These are phyloP conservation scores for Leuctra nigra DNA, from an alignment of 2,888 invertebrate genomes.

Conservation along the genomic window DNA sequence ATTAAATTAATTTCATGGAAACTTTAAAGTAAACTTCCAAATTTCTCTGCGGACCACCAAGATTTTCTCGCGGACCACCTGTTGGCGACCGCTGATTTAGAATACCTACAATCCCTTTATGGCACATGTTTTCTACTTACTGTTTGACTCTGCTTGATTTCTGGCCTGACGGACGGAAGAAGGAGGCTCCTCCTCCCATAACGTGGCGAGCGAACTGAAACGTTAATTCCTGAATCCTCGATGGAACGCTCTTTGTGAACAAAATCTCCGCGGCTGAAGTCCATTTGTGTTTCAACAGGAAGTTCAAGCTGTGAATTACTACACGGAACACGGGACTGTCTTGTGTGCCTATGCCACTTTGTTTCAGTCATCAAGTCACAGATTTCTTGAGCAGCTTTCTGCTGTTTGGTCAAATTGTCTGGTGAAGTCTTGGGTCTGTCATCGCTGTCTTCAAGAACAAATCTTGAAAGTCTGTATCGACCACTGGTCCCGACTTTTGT, in stretches of 20 bases:
- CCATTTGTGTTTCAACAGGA: not conserved
- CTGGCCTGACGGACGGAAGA: constrained; percentile 5
- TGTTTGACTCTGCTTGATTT: no score
- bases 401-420: constrained; percentile 34
- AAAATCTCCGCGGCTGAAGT: not conserved
- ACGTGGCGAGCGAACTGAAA: constrained; percentile 19
- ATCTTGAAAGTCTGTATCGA: constrained; percentile 32
- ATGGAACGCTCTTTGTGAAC: not conserved
- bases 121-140: no score
- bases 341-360: constrained; percentile 19
- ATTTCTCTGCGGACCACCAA: no score
- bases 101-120: no score
- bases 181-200: constrained; percentile 19
- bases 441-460: constrained; percentile 37
- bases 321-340: constrained; percentile 8
- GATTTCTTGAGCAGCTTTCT: constrained; percentile 34
- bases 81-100: no score
- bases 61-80: no score
- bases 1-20: no score
- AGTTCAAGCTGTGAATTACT: constrained; percentile 18
- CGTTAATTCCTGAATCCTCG: constrained; percentile 10
- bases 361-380: constrained; percentile 36
- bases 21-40: no score
- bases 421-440: constrained; percentile 40
- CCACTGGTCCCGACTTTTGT: constrained; percentile 24